Percentiles rank a stretch among this genome's conserved stretches.
phyloP scores from a whole-genome alignment of 2,888 invertebrate genomes.

The Pantelozetes paolii region DNA sequence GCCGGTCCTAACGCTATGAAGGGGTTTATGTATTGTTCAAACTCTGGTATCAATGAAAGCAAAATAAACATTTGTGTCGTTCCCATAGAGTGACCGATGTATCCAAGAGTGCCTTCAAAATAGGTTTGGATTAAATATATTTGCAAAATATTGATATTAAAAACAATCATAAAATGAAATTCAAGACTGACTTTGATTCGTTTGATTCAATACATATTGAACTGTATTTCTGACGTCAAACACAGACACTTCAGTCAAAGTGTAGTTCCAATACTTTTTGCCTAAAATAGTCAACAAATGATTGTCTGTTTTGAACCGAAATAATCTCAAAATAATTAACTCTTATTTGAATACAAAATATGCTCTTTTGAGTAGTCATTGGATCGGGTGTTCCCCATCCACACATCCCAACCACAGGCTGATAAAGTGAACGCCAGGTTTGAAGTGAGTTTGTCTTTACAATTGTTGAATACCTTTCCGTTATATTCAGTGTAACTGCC shows the following conservation, averaged over 20 bases:
- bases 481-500: slow-evolving; percentile 31
- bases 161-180: too few relatives aligned
- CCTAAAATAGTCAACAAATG: neutral
- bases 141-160: neutral
- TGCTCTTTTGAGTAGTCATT: slow-evolving; percentile 18
- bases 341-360: neutral
- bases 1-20: slow-evolving; percentile 38
- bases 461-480: neutral
- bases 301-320: neutral
- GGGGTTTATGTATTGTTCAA: neutral
- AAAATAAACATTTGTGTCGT: slow-evolving; percentile 38
- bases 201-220: too few relatives aligned
- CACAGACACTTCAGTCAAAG: neutral
- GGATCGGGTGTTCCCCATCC: slow-evolving; percentile 24
- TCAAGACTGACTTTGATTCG: too few relatives aligned
- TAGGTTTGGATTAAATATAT: neutral
- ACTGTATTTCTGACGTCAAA: too few relatives aligned
- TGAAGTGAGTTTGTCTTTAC: neutral
- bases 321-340: neutral
- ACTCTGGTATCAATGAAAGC: slow-evolving; percentile 38
- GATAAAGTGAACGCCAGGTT: slow-evolving; percentile 22
- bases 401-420: slow-evolving; percentile 37
- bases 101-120: slow-evolving; percentile 1
- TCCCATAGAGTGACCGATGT: slow-evolving; percentile 32
- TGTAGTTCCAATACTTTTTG: slow-evolving; percentile 18